Percentiles rank a stretch among this genome's conserved stretches.
Conservation (phyloP, 2,113 vertebrate species). For the Pitta sordida region DNA sequence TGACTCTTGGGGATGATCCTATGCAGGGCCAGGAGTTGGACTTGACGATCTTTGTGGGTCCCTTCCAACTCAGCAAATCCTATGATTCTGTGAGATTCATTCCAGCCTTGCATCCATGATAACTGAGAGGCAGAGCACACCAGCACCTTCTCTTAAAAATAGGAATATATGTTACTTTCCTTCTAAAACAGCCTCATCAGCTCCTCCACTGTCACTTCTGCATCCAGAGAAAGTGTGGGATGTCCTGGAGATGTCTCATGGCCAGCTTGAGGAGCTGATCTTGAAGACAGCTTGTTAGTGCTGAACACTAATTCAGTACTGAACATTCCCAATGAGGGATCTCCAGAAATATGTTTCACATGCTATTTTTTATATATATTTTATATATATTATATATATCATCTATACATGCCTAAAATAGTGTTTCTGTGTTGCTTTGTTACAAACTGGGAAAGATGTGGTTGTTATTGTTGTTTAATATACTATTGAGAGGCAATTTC, state of each 20-base stretch:
- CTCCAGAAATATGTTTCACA: not conserved
- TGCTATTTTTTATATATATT: not conserved
- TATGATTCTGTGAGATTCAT: not conserved
- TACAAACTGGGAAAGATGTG: not conserved
- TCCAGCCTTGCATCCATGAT: not conserved
- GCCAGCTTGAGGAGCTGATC: not conserved
- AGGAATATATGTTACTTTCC: not conserved
- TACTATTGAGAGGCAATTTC: not conserved
- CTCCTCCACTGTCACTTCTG: not conserved
- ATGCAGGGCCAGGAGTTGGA: too few relatives aligned
- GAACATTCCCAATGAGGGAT: not conserved
- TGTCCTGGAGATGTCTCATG: not conserved
- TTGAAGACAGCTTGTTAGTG: not conserved
- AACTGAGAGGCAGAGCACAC: not conserved
- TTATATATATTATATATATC: not conserved
- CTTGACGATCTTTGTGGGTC: too few relatives aligned
- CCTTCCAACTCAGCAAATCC: too few relatives aligned
- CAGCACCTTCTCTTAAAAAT: not conserved
- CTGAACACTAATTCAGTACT: not conserved
- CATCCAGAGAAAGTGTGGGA: not conserved
- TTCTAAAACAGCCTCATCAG: not conserved
- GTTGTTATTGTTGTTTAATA: not conserved
- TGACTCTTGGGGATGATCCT: too few relatives aligned
- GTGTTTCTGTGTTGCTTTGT: not conserved
- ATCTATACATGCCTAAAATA: not conserved